A percentile compares a stretch with the other conserved stretches of the same genome.
Conservation (phyloP, 2,113 vertebrate species). For the Saccopteryx bilineata region DNA sequence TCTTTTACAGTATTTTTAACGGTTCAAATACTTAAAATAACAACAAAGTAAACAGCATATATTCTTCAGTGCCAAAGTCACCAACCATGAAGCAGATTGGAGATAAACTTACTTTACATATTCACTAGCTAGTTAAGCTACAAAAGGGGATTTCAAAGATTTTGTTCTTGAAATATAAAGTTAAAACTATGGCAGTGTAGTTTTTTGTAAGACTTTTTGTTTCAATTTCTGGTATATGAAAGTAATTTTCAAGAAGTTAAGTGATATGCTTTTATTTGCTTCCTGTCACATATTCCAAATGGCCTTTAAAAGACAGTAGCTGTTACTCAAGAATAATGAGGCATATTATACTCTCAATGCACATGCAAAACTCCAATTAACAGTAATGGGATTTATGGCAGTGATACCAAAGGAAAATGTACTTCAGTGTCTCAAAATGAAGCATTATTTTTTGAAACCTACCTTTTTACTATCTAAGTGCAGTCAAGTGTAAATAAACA, state of each 20-base stretch:
- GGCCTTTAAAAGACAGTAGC: slow-evolving; percentile 79
- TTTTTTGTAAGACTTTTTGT: not conserved
- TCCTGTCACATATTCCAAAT: slow-evolving; percentile 76
- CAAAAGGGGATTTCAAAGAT: not conserved
- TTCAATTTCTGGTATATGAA: slow-evolving; percentile 54
- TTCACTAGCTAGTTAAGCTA: not conserved
- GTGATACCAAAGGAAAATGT: slow-evolving; percentile 71
- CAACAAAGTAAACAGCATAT: not conserved
- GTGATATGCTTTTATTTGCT: slow-evolving; percentile 77
- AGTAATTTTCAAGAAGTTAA: slow-evolving; percentile 65
- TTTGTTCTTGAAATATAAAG: slow-evolving; percentile 32
- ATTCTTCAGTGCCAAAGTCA: not conserved
- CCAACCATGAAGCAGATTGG: not conserved
- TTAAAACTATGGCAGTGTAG: not conserved
- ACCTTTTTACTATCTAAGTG: slow-evolving; percentile 69
- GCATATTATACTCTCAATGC: slow-evolving; percentile 76
- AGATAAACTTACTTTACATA: not conserved
- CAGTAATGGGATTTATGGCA: slow-evolving; percentile 78
- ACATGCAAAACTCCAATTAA: slow-evolving; percentile 81
- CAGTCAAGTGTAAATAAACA: slow-evolving; percentile 67
- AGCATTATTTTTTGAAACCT: slow-evolving; percentile 69
- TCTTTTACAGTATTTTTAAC: not conserved
- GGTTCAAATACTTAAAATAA: not conserved
- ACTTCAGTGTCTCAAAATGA: slow-evolving; percentile 70
- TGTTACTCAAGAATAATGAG: slow-evolving; percentile 81